A percentile compares a stretch with the other conserved stretches of the same genome.
These are phyloP conservation scores for Ochotona princeps DNA, from an alignment of 2,113 vertebrate species.

Conservation along the genomic window DNA sequence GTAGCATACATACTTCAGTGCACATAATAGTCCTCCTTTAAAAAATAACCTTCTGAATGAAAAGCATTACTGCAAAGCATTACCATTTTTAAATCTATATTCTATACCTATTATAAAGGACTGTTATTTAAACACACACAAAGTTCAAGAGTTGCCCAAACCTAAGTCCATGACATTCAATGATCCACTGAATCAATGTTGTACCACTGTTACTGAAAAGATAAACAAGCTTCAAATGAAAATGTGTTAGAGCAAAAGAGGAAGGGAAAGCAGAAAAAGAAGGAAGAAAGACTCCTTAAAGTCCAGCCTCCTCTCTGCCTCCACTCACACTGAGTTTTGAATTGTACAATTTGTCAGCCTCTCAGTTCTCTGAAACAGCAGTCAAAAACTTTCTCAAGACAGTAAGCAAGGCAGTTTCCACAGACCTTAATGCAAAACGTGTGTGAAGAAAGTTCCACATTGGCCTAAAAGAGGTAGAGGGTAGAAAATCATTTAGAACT, in stretches of 20 bases:
- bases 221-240: slow-evolving; percentile 4
- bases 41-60: background rate
- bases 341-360: background rate
- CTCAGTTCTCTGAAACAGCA: background rate
- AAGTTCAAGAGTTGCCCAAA: background rate
- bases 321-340: background rate
- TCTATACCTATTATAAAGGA: background rate
- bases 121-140: background rate
- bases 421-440: background rate
- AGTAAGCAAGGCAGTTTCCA: background rate
- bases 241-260: background rate
- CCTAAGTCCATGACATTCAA: background rate
- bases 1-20: background rate
- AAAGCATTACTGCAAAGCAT: background rate
- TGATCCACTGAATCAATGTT: background rate
- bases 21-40: background rate
- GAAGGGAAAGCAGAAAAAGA: background rate
- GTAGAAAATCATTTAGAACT: background rate
- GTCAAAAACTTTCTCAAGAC: background rate
- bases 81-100: background rate
- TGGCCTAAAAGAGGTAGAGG: no score
- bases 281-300: background rate
- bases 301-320: background rate
- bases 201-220: background rate
- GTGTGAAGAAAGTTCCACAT: background rate